Evolutionary conservation across 1,140 invertebrate genomes (phyloP).

Genomic region (Steinernema khuongi): DNA sequence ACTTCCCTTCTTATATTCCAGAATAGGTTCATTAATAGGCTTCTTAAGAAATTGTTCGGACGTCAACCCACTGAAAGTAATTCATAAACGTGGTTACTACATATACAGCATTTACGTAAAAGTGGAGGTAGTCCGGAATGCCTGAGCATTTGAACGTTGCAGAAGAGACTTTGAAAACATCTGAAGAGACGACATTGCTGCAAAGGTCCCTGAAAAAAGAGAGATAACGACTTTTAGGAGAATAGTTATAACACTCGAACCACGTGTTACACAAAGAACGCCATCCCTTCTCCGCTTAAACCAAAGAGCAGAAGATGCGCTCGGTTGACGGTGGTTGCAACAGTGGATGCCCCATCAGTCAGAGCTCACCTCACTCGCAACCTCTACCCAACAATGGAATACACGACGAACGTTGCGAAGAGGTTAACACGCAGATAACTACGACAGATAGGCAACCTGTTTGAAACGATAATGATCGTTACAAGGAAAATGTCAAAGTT

Average conservation of each 20-base stretch:
- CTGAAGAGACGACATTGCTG: not conserved
- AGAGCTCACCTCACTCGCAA: too few relatives aligned
- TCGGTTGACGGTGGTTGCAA: not conserved
- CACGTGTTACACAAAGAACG: not conserved
- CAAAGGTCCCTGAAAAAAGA: not conserved
- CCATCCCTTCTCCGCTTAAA: too few relatives aligned
- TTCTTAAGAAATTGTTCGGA: slow-evolving; percentile 58
- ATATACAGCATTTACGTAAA: not conserved
- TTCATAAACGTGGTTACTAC: too few relatives aligned
- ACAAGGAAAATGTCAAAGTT: too few relatives aligned
- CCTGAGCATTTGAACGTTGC: not conserved
- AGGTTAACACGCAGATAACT: not conserved
- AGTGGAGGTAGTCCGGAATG: not conserved
- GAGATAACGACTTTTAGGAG: not conserved
- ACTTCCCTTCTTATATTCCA: slow-evolving; percentile 74
- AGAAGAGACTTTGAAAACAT: not conserved
- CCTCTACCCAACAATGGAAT: not conserved
- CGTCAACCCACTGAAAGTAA: slow-evolving; percentile 49
- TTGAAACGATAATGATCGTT: not conserved
- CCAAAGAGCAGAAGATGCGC: too few relatives aligned
- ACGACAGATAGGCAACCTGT: not conserved
- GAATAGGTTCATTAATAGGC: slow-evolving; percentile 63
- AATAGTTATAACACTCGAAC: not conserved
- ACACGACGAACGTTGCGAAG: too few relatives aligned
- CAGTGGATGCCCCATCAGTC: too few relatives aligned